Evolutionary conservation across 2,888 invertebrate genomes (phyloP), one percentile per base, ranked within the genome.

Genomic region (Odontocolon sp.): DNA sequence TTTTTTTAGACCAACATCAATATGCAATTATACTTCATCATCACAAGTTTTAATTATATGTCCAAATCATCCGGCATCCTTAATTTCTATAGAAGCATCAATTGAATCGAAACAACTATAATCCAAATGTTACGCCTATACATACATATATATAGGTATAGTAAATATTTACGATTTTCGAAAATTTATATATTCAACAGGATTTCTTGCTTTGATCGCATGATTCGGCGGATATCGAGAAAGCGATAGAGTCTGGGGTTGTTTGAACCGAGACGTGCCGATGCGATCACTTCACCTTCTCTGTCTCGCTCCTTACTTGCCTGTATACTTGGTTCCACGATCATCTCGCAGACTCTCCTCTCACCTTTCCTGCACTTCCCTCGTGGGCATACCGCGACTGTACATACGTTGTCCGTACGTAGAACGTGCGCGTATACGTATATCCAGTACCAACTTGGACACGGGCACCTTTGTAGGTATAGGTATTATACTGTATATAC

Each of bases 351-450:
- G 64, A 59, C 52, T 66, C 59, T 47, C 11, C 50, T 38, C n/a
- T n/a, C n/a, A n/a, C n/a, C n/a, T n/a, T n/a, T n/a, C n/a, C n/a
- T n/a, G n/a, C n/a, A n/a, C n/a, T n/a, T 31, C 69, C 72, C 77
- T 64, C 50, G n/a, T 54, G 69, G 77, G 72, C 77, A 73, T 69
- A 69, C n/a, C 36, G 64, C 64, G 59, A 67, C 61, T 50, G 31
- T 64, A 59, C 61, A 56, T 52, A 67, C 26, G 45, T 9, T 5
- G 11, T 59, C 74, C 23, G 38, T 63, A 67, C 47, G 47, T 54
- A 50, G 72, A 45, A 38, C 57, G 68, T 52, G 38, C 52, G 47
- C 38, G 57, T 45, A 31, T 63, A 54, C 23, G 31, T 36, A 36
- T 50, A 50, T 9, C 8, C 18, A 36, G 16, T 28, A 36, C 36